A percentile compares a stretch with the other conserved stretches of the same genome.
phyloP scores from a whole-genome alignment of 2,888 invertebrate species.

The Uropetala carovei region DNA sequence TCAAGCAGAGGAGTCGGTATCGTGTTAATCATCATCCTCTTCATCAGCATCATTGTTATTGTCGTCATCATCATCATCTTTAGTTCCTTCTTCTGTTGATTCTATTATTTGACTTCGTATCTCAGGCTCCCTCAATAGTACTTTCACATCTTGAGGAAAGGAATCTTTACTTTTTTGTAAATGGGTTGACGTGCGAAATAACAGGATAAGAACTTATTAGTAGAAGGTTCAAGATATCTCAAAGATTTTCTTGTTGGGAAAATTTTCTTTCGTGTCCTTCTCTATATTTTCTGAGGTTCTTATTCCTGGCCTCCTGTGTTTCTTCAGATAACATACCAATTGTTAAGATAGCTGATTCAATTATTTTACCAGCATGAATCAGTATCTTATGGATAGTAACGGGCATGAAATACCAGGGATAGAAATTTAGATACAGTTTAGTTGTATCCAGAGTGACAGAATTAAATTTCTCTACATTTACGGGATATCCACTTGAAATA shows the following conservation, averaged over 20 bases:
- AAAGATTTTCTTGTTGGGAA: neutral
- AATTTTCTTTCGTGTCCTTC: neutral
- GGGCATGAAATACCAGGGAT: neutral
- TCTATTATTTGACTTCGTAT: slow-evolving; percentile 1
- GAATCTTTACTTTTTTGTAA: neutral
- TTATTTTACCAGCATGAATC: neutral
- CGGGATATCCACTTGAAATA: too few relatives aligned
- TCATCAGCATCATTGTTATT: neutral
- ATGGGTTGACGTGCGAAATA: neutral
- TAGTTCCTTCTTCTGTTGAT: neutral
- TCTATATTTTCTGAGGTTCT: too few relatives aligned
- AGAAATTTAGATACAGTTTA: too few relatives aligned
- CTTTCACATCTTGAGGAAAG: slow-evolving; percentile 7
- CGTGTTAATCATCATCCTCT: too few relatives aligned
- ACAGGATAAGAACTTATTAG: slow-evolving; percentile 26
- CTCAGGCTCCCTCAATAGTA: neutral
- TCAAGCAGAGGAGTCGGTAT: neutral
- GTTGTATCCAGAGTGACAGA: too few relatives aligned
- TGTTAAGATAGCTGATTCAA: neutral
- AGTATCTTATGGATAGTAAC: neutral
- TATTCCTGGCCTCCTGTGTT: too few relatives aligned
- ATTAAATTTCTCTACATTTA: too few relatives aligned
- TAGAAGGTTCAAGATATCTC: neutral
- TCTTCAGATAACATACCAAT: neutral
- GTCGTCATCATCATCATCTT: neutral